A percentile compares a stretch with the other conserved stretches of the same genome.
These are phyloP conservation scores for Paralichthys olivaceus DNA, from an alignment of 2,113 vertebrate genomes.

Conservation along the genomic window DNA sequence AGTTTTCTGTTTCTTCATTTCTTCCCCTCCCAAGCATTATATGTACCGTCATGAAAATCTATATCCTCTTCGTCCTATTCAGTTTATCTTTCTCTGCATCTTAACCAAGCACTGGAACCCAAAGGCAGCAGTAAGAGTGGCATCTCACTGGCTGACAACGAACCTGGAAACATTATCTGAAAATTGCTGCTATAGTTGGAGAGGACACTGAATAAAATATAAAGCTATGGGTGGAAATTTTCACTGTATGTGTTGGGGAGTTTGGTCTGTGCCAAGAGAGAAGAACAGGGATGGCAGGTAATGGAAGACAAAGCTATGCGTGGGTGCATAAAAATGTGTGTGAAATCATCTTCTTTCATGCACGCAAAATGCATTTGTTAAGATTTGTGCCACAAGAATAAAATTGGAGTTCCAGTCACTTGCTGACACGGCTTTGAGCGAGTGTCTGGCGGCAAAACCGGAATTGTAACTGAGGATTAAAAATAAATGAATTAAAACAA, in stretches of 20 bases:
- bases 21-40: constrained; percentile 19
- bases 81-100: constrained; percentile 58
- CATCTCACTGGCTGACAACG: constrained; percentile 63
- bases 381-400: constrained; percentile 36
- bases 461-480: constrained; percentile 27
- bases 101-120: constrained; percentile 41
- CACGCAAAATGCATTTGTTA: constrained; percentile 27
- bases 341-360: constrained; percentile 38
- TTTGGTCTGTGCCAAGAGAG: constrained; percentile 46
- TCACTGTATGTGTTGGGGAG: constrained; percentile 18
- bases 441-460: constrained; percentile 5
- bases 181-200: constrained; percentile 43
- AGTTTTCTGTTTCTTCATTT: constrained; percentile 33
- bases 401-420: constrained; percentile 13
- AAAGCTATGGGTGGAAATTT: constrained; percentile 48
- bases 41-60: constrained; percentile 50
- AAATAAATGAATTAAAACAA: constrained; percentile 13
- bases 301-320: constrained; percentile 25
- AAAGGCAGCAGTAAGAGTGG: constrained; percentile 45
- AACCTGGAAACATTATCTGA: constrained; percentile 54
- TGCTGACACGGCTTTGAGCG: constrained; percentile 13
- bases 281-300: constrained; percentile 25
- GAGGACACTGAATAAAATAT: constrained; percentile 69
- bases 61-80: constrained; percentile 43
- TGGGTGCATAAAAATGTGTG: constrained; percentile 44